A percentile compares a stretch with the other conserved stretches of the same genome.
phyloP scores from a whole-genome alignment of 1,140 invertebrate species.

The Wasmannia auropunctata region DNA sequence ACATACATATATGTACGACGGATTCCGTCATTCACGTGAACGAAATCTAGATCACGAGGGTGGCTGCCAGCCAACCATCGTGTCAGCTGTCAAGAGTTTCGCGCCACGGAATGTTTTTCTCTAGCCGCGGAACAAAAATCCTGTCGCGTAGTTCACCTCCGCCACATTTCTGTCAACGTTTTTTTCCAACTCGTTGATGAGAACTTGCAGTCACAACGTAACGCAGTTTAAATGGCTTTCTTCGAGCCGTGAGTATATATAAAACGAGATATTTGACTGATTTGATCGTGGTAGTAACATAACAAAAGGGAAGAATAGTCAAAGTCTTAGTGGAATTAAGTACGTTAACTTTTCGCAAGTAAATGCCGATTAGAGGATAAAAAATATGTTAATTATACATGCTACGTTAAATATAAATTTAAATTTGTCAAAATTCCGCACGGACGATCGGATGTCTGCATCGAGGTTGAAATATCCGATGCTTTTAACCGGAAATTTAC shows the following conservation, averaged over 20 bases:
- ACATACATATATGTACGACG: slow-evolving; percentile 36
- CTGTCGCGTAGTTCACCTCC: background rate
- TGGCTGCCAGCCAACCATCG: slow-evolving; percentile 46
- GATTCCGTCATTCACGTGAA: background rate
- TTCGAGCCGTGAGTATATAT: background rate
- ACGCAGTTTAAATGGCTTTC: slow-evolving; percentile 8
- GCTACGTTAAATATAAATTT: background rate
- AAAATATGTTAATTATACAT: background rate
- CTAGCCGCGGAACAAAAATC: slow-evolving; percentile 59
- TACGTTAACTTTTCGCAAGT: background rate
- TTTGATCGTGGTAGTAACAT: background rate
- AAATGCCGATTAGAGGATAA: background rate
- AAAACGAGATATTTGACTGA: background rate
- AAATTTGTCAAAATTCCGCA: background rate
- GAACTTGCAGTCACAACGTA: slow-evolving; percentile 29
- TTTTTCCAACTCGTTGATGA: slow-evolving; percentile 37
- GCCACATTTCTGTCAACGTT: slow-evolving; percentile 19
- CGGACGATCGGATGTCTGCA: background rate
- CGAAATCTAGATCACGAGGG: slow-evolving; percentile 5
- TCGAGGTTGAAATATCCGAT: background rate
- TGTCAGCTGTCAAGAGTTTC: slow-evolving; percentile 50
- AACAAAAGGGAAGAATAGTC: background rate
- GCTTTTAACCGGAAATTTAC: slow-evolving; percentile 32
- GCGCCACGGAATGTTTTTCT: slow-evolving; percentile 41
- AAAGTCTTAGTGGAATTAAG: background rate